Evolutionary conservation across 2,888 invertebrate genomes (phyloP).

Genomic region (Drosophila ustulata): DNA sequence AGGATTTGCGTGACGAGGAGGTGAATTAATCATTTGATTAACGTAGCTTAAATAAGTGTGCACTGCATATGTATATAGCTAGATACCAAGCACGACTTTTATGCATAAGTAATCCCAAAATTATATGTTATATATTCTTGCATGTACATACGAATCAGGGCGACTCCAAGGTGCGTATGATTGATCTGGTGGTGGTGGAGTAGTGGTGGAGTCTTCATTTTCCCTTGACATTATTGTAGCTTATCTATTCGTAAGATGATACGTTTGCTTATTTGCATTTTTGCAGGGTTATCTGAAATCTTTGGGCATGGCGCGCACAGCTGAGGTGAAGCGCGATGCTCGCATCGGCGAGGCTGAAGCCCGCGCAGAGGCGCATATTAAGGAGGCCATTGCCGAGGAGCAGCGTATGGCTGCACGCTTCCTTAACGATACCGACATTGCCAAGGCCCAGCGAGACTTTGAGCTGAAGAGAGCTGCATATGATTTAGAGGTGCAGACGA

Average conservation of each 20-base stretch:
- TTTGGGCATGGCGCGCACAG: slow-evolving; percentile 97
- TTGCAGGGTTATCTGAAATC: slow-evolving; percentile 92
- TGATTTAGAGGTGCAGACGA: slow-evolving; percentile 98
- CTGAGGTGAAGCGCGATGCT: slow-evolving; percentile 97
- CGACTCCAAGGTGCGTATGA: slow-evolving; percentile 84
- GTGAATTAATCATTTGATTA: slow-evolving; percentile 87
- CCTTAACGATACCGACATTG: slow-evolving; percentile 98
- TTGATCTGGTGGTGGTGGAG: slow-evolving; percentile 15
- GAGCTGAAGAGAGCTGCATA: slow-evolving; percentile 98
- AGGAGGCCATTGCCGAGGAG: slow-evolving; percentile 97
- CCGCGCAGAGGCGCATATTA: slow-evolving; percentile 90
- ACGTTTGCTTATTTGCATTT: slow-evolving; percentile 1
- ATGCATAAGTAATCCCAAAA: slow-evolving; percentile 69
- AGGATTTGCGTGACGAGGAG: slow-evolving; percentile 97
- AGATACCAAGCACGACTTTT: slow-evolving; percentile 12
- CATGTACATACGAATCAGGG: slow-evolving; percentile 79
- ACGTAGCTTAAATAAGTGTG: background rate
- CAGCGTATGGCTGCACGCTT: slow-evolving; percentile 97
- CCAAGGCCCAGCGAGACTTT: slow-evolving; percentile 98
- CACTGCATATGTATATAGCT: background rate
- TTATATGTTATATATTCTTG: slow-evolving; percentile 81
- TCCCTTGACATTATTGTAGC: background rate
- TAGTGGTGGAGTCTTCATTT: slow-evolving; percentile 25
- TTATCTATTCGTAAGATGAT: background rate
- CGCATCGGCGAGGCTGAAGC: slow-evolving; percentile 99